phyloP scores from a whole-genome alignment of 2,113 vertebrate genomes.

The Anseranas semipalmata region DNA sequence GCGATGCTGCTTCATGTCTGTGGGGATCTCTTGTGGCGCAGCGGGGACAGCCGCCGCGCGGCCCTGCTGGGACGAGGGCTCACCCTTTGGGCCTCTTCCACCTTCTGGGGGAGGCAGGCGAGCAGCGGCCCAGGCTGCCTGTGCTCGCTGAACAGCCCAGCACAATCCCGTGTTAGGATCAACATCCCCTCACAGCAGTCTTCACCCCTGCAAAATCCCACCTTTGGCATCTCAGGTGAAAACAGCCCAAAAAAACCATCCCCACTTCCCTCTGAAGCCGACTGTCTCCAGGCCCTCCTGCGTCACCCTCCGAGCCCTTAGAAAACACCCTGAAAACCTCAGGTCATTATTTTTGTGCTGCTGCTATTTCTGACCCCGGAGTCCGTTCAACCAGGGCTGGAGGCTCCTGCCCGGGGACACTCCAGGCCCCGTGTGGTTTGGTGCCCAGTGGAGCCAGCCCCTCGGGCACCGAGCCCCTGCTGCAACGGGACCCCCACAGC shows the following conservation, averaged over 20 bases:
- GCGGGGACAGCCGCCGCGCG: fast-evolving
- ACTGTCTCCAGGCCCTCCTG: background rate
- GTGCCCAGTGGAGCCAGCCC: background rate
- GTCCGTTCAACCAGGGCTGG: background rate
- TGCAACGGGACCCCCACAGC: background rate
- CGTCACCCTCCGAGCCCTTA: background rate
- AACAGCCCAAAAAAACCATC: background rate
- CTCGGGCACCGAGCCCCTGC: background rate
- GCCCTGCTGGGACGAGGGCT: background rate
- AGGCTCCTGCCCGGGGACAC: background rate
- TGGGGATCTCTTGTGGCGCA: fast-evolving
- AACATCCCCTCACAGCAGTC: background rate
- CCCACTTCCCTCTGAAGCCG: fast-evolving
- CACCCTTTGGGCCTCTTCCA: background rate
- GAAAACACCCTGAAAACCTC: background rate
- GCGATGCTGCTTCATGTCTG: background rate
- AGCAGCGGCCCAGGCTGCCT: background rate
- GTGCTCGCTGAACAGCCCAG: background rate
- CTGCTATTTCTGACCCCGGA: background rate
- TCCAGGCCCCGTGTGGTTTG: fast-evolving
- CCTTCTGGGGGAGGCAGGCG: background rate
- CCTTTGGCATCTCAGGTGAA: background rate
- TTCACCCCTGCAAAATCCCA: background rate
- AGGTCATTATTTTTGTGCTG: background rate
- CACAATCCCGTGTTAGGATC: background rate